Evolutionary conservation across 2,113 vertebrate species (phyloP).

Genomic region (Melozone crissalis): DNA sequence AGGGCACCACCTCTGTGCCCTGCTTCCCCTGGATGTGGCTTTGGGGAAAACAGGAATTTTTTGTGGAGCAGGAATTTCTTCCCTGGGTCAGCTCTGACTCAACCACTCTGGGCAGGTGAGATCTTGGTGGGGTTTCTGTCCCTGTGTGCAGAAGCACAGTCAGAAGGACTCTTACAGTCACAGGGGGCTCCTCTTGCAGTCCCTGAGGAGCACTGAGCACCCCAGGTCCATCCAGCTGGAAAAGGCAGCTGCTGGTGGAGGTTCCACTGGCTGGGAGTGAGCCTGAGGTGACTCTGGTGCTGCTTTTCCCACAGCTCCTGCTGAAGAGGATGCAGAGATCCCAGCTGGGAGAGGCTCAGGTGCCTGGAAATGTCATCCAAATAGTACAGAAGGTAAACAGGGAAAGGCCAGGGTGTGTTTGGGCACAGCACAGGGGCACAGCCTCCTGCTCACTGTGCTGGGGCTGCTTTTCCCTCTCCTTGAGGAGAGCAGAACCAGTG

Average conservation of each 20-base stretch:
- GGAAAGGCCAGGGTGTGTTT: background rate
- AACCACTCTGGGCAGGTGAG: background rate
- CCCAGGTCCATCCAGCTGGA: background rate
- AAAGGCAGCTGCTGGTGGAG: background rate
- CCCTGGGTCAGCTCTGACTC: background rate
- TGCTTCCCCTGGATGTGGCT: background rate
- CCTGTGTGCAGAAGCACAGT: background rate
- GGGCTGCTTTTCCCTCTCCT: background rate
- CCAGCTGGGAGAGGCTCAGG: background rate
- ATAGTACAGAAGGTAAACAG: background rate
- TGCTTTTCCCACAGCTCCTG: background rate
- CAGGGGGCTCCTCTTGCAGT: background rate
- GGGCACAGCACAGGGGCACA: background rate
- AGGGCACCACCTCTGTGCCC: background rate
- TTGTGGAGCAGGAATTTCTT: background rate
- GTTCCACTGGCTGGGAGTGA: accelerated
- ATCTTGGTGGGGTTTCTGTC: background rate
- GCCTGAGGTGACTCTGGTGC: background rate
- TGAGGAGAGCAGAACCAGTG: background rate
- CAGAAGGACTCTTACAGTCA: too few relatives aligned
- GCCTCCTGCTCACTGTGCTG: accelerated
- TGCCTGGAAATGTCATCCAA: background rate
- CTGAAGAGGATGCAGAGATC: background rate
- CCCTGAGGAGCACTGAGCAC: background rate
- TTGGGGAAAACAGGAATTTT: background rate